Conservation (phyloP, 2,888 invertebrate species). For the Lycaena phlaeas region DNA sequence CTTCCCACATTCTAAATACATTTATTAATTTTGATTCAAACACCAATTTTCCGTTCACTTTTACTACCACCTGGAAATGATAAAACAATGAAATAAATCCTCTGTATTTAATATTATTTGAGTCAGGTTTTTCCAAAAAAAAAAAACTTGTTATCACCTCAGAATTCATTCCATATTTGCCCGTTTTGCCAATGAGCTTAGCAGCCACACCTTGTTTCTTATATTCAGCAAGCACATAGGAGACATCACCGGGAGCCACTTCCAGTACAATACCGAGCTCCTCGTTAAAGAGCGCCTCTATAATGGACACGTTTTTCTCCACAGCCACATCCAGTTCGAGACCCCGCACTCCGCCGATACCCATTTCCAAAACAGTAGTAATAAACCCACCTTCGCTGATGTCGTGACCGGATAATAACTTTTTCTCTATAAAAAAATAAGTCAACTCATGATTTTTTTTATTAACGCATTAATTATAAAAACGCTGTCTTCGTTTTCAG, state of each 20-base stretch:
- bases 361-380: constrained; percentile 94
- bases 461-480: too few relatives aligned
- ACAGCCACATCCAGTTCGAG: constrained; percentile 75
- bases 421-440: constrained; percentile 63
- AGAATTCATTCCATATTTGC: constrained; percentile 78
- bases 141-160: constrained; percentile 32
- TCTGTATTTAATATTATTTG: not conserved
- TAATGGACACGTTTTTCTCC: constrained; percentile 54
- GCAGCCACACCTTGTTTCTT: constrained; percentile 74
- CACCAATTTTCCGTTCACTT: constrained; percentile 72
- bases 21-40: constrained; percentile 76
- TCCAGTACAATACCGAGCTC: constrained; percentile 91
- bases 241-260: constrained; percentile 69
- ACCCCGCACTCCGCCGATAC: constrained; percentile 93
- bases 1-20: constrained; percentile 92
- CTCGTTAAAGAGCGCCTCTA: constrained; percentile 85
- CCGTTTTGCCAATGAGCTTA: constrained; percentile 78
- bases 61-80: constrained; percentile 54
- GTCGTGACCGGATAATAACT: constrained; percentile 91
- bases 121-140: not conserved
- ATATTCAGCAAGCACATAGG: constrained; percentile 75
- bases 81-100: constrained; percentile 8
- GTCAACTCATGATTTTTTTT: too few relatives aligned
- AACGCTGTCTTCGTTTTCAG: too few relatives aligned
- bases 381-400: constrained; percentile 97